Evolutionary conservation across 2,888 invertebrate species (phyloP).

Genomic region (Heliconius ethilla): DNA sequence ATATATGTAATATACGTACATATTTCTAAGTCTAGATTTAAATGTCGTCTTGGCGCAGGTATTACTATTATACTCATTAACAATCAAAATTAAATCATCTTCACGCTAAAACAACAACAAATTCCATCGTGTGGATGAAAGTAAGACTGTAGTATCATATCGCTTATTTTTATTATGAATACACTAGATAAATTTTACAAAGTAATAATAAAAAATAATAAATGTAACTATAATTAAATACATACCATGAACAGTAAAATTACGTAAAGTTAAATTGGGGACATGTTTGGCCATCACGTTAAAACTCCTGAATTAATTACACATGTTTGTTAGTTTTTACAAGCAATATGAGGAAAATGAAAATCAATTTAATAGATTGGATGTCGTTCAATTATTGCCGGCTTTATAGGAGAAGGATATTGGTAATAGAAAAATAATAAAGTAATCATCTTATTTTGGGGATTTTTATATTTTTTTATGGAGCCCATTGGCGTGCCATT

Average conservation of each 20-base stretch:
- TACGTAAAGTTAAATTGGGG: neutral
- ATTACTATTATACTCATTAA: too few relatives aligned
- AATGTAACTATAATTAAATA: neutral
- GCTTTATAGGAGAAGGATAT: neutral
- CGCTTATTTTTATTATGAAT: too few relatives aligned
- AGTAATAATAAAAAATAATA: neutral
- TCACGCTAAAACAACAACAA: too few relatives aligned
- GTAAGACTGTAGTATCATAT: too few relatives aligned
- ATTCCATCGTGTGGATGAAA: too few relatives aligned
- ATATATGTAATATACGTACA: neutral
- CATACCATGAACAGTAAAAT: neutral
- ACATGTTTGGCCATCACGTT: neutral
- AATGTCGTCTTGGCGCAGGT: neutral
- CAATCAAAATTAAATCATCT: neutral
- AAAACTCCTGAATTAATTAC: constrained; percentile 19
- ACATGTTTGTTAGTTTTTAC: neutral
- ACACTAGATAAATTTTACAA: too few relatives aligned
- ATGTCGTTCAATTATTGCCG: neutral
- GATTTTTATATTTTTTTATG: too few relatives aligned
- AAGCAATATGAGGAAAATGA: neutral
- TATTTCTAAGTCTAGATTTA: neutral
- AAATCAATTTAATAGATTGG: constrained; percentile 11
- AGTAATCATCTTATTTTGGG: neutral
- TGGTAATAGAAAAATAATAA: neutral
- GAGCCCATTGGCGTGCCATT: too few relatives aligned